Evolutionary conservation across 2,113 vertebrate genomes (phyloP).

Genomic region (Hyla sarda): DNA sequence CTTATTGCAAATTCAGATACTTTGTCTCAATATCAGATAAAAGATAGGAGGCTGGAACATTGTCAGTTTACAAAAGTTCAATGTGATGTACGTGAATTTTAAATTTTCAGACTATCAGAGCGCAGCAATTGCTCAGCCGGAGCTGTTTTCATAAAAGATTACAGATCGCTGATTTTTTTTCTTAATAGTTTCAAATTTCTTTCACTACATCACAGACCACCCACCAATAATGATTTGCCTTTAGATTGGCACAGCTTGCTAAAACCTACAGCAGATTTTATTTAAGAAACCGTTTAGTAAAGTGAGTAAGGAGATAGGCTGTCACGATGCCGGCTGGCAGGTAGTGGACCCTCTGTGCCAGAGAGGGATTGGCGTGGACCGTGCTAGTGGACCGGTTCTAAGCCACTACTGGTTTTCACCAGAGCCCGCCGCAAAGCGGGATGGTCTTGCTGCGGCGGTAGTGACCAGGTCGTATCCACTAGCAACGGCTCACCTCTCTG

Average conservation of each 20-base stretch:
- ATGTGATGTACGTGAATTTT: neutral
- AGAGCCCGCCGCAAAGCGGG: too few species aligned
- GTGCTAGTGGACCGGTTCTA: too few species aligned
- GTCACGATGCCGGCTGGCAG: too few species aligned
- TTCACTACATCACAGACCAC: neutral
- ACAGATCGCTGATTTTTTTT: neutral
- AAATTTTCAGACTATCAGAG: neutral
- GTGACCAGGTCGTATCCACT: too few species aligned
- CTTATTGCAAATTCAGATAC: neutral
- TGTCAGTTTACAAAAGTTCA: neutral
- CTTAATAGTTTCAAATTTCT: neutral
- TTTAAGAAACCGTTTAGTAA: slow-evolving; percentile 5
- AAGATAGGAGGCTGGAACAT: neutral
- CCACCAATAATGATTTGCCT: neutral
- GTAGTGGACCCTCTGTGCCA: too few species aligned
- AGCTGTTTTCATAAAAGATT: neutral
- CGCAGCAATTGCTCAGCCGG: neutral
- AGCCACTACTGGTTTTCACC: too few species aligned
- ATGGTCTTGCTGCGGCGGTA: too few species aligned
- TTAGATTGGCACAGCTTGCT: neutral
- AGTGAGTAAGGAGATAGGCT: neutral
- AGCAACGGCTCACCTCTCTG: too few species aligned
- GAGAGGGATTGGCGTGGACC: too few species aligned
- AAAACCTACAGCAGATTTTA: neutral
- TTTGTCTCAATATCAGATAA: neutral